These are phyloP conservation scores for Leucozona laternaria DNA, from an alignment of 2,888 invertebrate genomes.

Conservation along the genomic window DNA sequence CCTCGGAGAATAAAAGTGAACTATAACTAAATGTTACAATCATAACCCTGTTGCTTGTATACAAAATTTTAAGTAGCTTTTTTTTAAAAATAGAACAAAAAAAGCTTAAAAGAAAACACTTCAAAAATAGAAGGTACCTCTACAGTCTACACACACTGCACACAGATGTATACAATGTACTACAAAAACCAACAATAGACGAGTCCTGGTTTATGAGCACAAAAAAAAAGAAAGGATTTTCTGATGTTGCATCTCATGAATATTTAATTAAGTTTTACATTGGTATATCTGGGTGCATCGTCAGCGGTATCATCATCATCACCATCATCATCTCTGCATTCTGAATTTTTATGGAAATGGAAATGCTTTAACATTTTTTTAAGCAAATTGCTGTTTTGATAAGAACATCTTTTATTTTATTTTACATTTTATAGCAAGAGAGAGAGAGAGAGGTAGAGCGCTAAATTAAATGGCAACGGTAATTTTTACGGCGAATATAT, in stretches of 20 bases:
- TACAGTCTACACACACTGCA: conserved; percentile 3
- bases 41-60: conserved; percentile 73
- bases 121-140: conserved; percentile 40
- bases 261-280: conserved; percentile 71
- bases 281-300: conserved; percentile 32
- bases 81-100: conserved; percentile 44
- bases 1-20: conserved; percentile 8
- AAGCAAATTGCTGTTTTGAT: conserved; percentile 73
- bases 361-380: conserved; percentile 55
- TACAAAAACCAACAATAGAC: conserved; percentile 5
- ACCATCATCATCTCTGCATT: conserved; percentile 65
- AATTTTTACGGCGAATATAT: conserved; percentile 35
- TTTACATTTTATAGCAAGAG: background rate
- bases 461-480: conserved; percentile 34
- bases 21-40: conserved; percentile 53
- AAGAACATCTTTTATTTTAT: conserved; percentile 17
- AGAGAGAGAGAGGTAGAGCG: too few relatives aligned
- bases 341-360: conserved; percentile 70
- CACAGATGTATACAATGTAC: background rate
- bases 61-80: conserved; percentile 72
- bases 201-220: conserved; percentile 5
- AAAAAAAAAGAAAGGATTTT: conserved; percentile 45
- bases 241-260: conserved; percentile 74
- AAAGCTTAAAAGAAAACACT: conserved; percentile 45
- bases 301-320: conserved; percentile 33